Base-by-base conservation (phyloP, 2,113 vertebrate species). In the Mormoops blainvillei region DNA sequence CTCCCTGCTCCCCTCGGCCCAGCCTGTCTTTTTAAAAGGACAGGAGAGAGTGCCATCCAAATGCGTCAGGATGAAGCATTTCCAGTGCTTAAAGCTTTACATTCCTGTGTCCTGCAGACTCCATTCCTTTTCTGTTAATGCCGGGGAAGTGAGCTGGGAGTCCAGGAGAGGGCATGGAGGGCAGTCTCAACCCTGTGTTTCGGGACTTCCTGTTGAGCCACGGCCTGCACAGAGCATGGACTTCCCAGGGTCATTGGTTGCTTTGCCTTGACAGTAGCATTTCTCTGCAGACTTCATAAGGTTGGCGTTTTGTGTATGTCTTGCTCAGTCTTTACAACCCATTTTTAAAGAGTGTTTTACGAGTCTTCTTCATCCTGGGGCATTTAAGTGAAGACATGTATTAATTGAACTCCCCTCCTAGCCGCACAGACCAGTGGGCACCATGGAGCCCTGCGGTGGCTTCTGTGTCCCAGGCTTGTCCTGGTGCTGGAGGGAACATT, bases 151-250 rank as follows among this genome's bases (percentile, higher is more conserved):
- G 76, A n/a, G n/a, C 73, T 3, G 6, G 38, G 85, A 38, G 54
- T 65, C 56, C 20, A 4, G 33, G 28, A 15, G n/a, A 12, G 5
- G 15, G 31, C 56, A 2, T 0, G 0, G 22, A 28, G 50, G 45
- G 22, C 5, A 0, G 15, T 18, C 68, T 50, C 22, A 45, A 1
- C 12, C 20, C 13, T 2, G 45, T 45, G 63, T 6, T 24, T 7
- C 0, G 0, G 4, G 54, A 63, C 89, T 56, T 84, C 26, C 71
- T 88, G 70, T 14, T 10, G 11, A 74, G 31, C 61, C 22, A 0
- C 56, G 4, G 33, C 26, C 22, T 1, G 2, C 22, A 0, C 4
- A 0, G 0, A 36, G 12, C 7, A 19, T 80, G 56, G n/a, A 10
- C 41, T 9, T 45, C 83, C 67, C 31, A 1, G 10, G 6, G 36